Evolutionary conservation across 2,797 vertebrate genomes (phyloP).

Genomic region (Poeciliopsis presidionis): DNA sequence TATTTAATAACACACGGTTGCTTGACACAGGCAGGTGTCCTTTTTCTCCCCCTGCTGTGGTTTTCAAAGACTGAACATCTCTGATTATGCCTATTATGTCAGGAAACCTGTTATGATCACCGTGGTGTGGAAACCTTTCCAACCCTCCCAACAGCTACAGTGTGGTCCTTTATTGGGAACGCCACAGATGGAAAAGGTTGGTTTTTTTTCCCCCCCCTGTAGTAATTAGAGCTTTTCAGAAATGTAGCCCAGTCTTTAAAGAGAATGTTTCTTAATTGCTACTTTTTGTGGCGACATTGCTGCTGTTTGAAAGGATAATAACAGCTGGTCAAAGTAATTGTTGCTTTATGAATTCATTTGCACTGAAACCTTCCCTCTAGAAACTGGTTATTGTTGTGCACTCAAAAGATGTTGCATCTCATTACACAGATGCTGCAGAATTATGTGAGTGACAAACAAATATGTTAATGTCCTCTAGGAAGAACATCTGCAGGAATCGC

Average conservation of each 20-base stretch:
- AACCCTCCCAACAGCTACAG: conserved; percentile 30
- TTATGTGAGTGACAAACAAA: conserved; percentile 38
- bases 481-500: conserved; percentile 19
- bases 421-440: conserved; percentile 51
- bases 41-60: conserved; percentile 16
- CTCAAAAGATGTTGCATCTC: conserved; percentile 39
- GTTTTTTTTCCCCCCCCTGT: conserved; percentile 16
- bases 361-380: conserved; percentile 37
- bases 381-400: conserved; percentile 63
- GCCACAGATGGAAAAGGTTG: conserved; percentile 51
- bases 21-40: conserved; percentile 16
- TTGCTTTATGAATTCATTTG: conserved; percentile 66
- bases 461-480: conserved; percentile 30
- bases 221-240: conserved; percentile 71
- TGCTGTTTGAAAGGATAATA: conserved; percentile 73
- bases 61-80: conserved; percentile 28
- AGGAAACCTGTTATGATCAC: conserved; percentile 58
- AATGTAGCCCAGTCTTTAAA: conserved; percentile 58
- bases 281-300: conserved; percentile 67
- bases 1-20: conserved; percentile 24
- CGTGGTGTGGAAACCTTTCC: conserved; percentile 51
- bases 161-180: conserved; percentile 51
- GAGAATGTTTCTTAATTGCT: conserved; percentile 71
- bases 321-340: conserved; percentile 68
- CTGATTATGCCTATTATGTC: conserved; percentile 58